A percentile compares a stretch with the other conserved stretches of the same genome.
Conservation (phyloP, 2,888 invertebrate species). For the Pelosia muscerda region DNA sequence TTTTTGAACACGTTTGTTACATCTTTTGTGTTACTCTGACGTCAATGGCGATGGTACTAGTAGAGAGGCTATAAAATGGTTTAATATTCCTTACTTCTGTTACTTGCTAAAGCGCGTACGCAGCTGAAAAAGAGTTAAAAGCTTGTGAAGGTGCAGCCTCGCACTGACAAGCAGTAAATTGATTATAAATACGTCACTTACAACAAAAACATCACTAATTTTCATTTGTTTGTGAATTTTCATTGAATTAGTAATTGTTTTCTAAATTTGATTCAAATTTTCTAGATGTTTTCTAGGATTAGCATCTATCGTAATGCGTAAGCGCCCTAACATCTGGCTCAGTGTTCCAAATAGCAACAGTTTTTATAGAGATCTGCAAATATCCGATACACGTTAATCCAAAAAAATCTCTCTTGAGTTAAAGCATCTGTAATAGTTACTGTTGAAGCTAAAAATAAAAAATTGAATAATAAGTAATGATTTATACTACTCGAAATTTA, state of each 20-base stretch:
- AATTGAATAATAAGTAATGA: background rate
- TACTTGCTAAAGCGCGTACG: background rate
- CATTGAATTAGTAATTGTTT: background rate
- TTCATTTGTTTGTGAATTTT: background rate
- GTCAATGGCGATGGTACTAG: conserved; percentile 8
- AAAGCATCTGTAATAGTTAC: conserved; percentile 6
- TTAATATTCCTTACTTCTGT: background rate
- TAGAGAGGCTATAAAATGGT: background rate
- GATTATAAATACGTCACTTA: background rate
- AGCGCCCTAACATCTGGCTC: background rate
- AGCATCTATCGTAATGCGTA: background rate
- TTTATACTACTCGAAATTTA: no score
- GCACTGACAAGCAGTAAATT: background rate
- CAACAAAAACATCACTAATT: background rate
- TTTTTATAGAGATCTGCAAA: background rate
- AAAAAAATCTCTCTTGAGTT: background rate
- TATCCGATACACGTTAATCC: conserved; percentile 7
- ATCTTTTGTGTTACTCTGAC: conserved; percentile 7
- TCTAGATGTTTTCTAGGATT: background rate
- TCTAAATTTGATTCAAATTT: background rate
- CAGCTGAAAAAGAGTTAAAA: background rate
- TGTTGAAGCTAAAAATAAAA: conserved; percentile 3
- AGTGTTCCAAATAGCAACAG: conserved; percentile 8
- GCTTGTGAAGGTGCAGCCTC: background rate
- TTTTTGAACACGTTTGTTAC: background rate